Conservation (phyloP, 35 echinoderm and acorn worm species). For the Apostichopus californicus region DNA sequence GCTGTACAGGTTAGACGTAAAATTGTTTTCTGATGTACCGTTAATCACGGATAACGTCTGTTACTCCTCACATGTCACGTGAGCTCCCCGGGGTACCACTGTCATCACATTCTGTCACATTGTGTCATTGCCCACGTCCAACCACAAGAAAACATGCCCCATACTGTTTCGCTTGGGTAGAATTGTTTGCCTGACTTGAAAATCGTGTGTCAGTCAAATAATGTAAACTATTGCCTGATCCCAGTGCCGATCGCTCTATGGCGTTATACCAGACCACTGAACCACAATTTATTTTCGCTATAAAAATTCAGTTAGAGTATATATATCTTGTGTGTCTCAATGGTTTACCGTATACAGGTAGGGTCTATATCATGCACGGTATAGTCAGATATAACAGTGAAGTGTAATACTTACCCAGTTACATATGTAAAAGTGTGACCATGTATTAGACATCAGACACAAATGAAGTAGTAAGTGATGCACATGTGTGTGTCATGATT, state of each 20-base stretch:
- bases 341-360: too few relatives aligned
- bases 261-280: background rate
- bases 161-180: background rate
- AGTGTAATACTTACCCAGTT: too few relatives aligned
- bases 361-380: too few relatives aligned
- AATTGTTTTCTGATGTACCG: too few relatives aligned
- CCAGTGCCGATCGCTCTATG: background rate
- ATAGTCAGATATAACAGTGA: too few relatives aligned
- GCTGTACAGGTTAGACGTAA: too few relatives aligned
- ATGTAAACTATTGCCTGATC: background rate
- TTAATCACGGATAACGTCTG: background rate
- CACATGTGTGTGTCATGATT: too few relatives aligned
- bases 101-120: constrained; percentile 12
- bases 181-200: constrained; percentile 8
- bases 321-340: too few relatives aligned
- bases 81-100: background rate
- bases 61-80: constrained; percentile 13
- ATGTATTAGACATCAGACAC: too few relatives aligned
- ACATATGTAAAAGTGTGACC: too few relatives aligned
- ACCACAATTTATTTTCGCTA: background rate
- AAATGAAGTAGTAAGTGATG: too few relatives aligned
- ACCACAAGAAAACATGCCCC: constrained; percentile 43
- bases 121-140: constrained; percentile 32
- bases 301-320: background rate
- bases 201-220: background rate